Base-by-base conservation (phyloP, 2,797 vertebrate genomes). In the Argyrosomus regius region DNA sequence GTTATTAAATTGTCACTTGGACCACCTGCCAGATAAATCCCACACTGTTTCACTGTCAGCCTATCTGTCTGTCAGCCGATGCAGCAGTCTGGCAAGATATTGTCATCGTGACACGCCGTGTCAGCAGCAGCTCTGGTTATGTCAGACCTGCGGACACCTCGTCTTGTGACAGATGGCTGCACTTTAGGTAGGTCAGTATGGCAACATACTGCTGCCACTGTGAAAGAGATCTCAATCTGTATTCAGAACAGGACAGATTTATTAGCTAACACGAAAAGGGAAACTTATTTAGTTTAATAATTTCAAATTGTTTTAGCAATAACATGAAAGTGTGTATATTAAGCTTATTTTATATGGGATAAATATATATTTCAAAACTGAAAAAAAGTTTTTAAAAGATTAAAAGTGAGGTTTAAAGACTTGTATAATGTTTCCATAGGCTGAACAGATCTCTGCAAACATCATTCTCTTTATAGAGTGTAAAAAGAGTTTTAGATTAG, bases 71-170 rank as follows among this genome's bases (percentile, higher is more conserved):
- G 63, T 63, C 59, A 78, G 75, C 35, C 49, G 52, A 66, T 67
- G 72, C 76, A 84, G 81, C 80, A 82, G 78, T 81, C 70, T 72
- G 81, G 69, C 45, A 59, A 50, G 58, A 86, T 53, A 61, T 22
- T 49, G 59, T 82, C 79, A 78, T 28, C 0, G 1, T 28, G 69
- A 72, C 31, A 13, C 13, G 46, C 67, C 14, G 0, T 73, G 78
- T 88, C 91, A 91, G 80, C 84, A 91, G 79, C 86, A 83, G 72
- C 60, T 81, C 72, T 70, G 74, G 65, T 52, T 56, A 22, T 63
- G 69, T 86, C 74, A 88, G 74, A 82, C 75, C 69, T 68, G 70
- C 80, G 80, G 59, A 83, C 66, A 65, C 43, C 57, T 79, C 22
- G 12, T 14, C 60, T 74, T 45, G 22, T 59, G 63, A 82, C 74